Evolutionary conservation across 2,888 invertebrate genomes (phyloP), one percentile per base, ranked within the genome.

Genomic region (Boloria euphrosyne): DNA sequence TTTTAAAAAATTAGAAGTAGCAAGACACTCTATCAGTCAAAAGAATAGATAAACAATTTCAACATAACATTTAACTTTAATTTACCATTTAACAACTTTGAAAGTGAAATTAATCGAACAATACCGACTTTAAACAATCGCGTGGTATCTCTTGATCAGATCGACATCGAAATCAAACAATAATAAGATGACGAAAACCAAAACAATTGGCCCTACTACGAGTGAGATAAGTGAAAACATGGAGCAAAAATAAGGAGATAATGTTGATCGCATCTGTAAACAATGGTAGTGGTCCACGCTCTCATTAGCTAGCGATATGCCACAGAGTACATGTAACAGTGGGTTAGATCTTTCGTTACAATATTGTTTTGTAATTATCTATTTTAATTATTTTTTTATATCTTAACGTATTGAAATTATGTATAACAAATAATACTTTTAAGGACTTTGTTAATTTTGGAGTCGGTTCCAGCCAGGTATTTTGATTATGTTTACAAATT

Each of bases 231-330:
- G 86, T 85, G 77, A 78, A 83, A 88, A 89, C 89, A 89, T 84
- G 86, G 83, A 84, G 85, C 86, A 87, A 90, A 90, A 89, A 90
- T 88, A 88, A 80, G 72, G 78, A 86, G 89, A 90, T 90, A 89
- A 84, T 77, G 73, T 67, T 74, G 88, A 89, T 89, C 82, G 81
- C 80, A 89, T 90, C 90, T 84, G 86, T 86, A 88, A 86, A 92
- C 91, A 92, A 92, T 91, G 89, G 90, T 80, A 78, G 78, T 78
- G 79, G 81, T 84, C 85, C 87, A 54, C 86, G 88, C 88, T 87
- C 91, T 91, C 90, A 90, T 91, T 91, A 91, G 87, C 89, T 80
- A 81, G 85, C 83, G 59, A 59, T 50, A 50, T 13, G 53, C 49
- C 66, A 59, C 66, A 62, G 62, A 58, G 47, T 49, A 53, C 14